Base-by-base conservation (phyloP, 2,113 vertebrate genomes). In the Upupa epops region DNA sequence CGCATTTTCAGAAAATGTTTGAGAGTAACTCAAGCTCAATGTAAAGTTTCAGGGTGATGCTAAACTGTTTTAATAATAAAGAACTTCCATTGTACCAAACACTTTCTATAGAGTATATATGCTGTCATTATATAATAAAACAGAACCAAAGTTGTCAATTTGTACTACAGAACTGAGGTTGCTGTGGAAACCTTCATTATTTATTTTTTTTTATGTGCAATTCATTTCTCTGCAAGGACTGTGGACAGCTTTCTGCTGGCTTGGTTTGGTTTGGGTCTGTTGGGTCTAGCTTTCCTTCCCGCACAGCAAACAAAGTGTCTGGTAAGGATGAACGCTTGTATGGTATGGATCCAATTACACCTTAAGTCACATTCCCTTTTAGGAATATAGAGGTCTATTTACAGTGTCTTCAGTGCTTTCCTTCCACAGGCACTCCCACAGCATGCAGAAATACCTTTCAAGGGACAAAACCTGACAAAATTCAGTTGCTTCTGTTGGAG, bases 171-270 rank as follows among this genome's bases (percentile, higher is more conserved):
- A 93, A 90, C 78, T 92, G 65, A 56, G 61, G 96, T 96, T 97
- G 96, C 96, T 96, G 86, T 96, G 96, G 96, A 96, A 97, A 96
- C 96, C 90, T 88, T 92, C 40, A 42, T 92, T 96, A 95, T 95
- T 95, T 92, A 86, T 87, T 93, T 96, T 92, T 42, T 95, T 95
- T 95, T 82, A 69, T 63, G 71, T 63, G 74, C 91, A 79, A 83
- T 32, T 95, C 66, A 29, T 80, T 58, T 86, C 95, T 83, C 59
- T 32, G 16, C 79, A 69, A 36, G 1, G 17, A 81, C 52, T 46
- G 59, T 9, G 63, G 54, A 46, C 78, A 78, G 84, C 69, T 91
- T 83, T 88, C 61, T 71, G 60, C 80, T 72, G 74, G 56, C 22
- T 73, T 51, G 54, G 40, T 70, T 84, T 65, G 40, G 21, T 37